Base-by-base conservation (phyloP, 2,888 invertebrate genomes). In the Acleris cristana region DNA sequence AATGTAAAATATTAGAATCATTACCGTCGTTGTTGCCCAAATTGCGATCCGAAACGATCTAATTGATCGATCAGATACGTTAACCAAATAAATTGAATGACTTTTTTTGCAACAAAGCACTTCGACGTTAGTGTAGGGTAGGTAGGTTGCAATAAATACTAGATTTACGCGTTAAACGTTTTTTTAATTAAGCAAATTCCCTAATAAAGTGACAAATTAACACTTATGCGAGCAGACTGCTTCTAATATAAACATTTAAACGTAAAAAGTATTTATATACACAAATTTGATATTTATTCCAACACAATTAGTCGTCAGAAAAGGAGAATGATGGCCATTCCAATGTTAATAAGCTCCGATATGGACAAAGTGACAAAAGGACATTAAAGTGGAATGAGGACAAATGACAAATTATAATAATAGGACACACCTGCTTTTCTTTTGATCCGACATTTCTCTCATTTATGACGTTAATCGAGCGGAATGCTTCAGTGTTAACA, bases 371-470 rank as follows among this genome's bases (percentile, higher is more conserved):
- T 80, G 80, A 88, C 80, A 86, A 84, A 85, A 84, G 81, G 75
- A 84, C 84, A 83, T 82, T 81, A 84, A 85, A 85, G 79, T 77
- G 74, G 81, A 80, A 83, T 84, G 84, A 86, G 82, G 80, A 84
- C 83, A 83, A 88, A 90, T 91, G 90, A 90, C 90, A 89, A 89
- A 91, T 91, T 89, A 87, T 89, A 84, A 87, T 90, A 92, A 92
- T 89, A 87, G 86, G 82, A 83, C 80, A 90, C 92, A 92, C 92
- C 92, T 92, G 92, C 87, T 90, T 90, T 92, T 88, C 92, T 91
- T 91, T 91, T 90, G 92, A 92, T 92, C 91, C 81, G 82, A 87
- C 89, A 91, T 89, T 90, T 90, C 90, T 90, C 92, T 92, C 91
- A 91, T 92, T 92, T 92, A 92, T 92, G 91, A 90, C 80, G 83